Evolutionary conservation across 2,113 vertebrate genomes (phyloP), one percentile per base, ranked within the genome.

Genomic region (Micromys minutus): DNA sequence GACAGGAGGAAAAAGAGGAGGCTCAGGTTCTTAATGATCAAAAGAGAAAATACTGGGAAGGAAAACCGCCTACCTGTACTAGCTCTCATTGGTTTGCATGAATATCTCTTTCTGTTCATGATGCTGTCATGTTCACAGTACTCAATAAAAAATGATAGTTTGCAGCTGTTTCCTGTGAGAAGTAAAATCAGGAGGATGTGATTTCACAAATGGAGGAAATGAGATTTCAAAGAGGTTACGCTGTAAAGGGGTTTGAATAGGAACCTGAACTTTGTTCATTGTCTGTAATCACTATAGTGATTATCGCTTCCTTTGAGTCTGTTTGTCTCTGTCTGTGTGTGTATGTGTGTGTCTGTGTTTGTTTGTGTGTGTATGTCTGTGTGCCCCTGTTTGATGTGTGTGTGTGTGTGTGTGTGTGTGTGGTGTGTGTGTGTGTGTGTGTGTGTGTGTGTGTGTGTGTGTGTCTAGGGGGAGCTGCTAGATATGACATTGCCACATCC

Each of bases 81-180:
- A 36, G 52, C 65, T 76, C 75, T 7, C 65, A 63, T 57, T 79
- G 26, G 52, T 65, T 76, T 77, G 22, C 47, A 29, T 72, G 72
- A 42, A 67, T 67, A 36, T 34, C 8, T 22, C 24, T 61, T 95
- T 94, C 59, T 88, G 15, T 71, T 75, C 92, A 47, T 85, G 93
- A 63, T 89, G 29, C 19, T 7, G 81, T 91, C 47, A 17, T 63
- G 52, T 85, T 57, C 36, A n/a, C 75, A 71, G 24, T 55, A 92
- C 50, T 95, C 90, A 72, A 42, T 55, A 69, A 95, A 92, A 65
- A 39, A 86, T n/a, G 4, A 61, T 77, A 67, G 52, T 83, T 75
- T 65, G 36, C 45, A 57, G 75, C 65, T 76, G 45, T 92, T 96
- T 87, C 45, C 85, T 85, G 7, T 42, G 50, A 90, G 67, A 89